Percentiles rank a stretch among this genome's conserved stretches.
Evolutionary conservation across 2,888 invertebrate species (phyloP).

Genomic region (Amiota mariae): DNA sequence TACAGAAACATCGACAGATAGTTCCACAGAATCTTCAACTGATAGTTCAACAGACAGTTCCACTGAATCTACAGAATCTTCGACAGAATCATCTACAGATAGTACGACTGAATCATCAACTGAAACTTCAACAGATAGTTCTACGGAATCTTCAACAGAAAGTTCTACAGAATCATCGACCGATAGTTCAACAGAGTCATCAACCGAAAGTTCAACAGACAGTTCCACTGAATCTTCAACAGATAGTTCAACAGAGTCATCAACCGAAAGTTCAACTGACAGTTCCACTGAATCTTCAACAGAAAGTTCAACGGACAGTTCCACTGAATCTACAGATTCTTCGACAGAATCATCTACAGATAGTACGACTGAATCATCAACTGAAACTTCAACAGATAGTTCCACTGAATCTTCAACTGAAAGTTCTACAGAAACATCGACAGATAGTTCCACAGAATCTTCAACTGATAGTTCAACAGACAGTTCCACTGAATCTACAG

Average conservation of each 20-base stretch:
- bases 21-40: background rate
- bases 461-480: background rate
- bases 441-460: constrained; percentile 5
- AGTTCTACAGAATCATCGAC: background rate
- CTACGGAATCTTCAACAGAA: background rate
- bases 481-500: background rate
- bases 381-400: background rate
- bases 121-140: background rate
- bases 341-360: background rate
- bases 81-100: background rate
- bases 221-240: background rate
- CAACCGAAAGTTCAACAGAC: background rate
- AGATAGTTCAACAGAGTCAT: too few species aligned
- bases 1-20: constrained; percentile 2
- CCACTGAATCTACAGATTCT: too few species aligned
- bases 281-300: too few species aligned
- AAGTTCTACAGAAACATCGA: background rate
- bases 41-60: background rate
- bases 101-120: background rate
- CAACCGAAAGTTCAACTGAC: background rate
- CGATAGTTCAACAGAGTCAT: constrained; percentile 6
- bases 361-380: background rate
- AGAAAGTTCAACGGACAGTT: too few species aligned
- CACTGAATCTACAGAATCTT: background rate
- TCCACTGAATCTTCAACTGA: background rate